Evolutionary conservation across 2,113 vertebrate species (phyloP).

Genomic region (Alouatta palliata): DNA sequence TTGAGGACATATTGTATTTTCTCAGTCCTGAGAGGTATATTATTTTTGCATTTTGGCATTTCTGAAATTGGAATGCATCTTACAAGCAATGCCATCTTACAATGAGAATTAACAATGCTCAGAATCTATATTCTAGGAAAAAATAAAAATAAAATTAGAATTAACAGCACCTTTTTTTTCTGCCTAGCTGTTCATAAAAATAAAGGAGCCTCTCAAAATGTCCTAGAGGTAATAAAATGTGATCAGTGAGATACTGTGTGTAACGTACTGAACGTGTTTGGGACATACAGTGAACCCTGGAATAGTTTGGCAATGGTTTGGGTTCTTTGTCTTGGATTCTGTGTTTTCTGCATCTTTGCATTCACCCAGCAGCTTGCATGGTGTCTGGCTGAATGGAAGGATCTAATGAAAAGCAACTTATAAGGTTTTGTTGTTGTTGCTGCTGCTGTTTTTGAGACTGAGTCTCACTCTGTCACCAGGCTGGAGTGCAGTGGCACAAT

Average conservation of each 20-base stretch:
- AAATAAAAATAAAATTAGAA: neutral
- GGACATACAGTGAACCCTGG: neutral
- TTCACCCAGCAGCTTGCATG: neutral
- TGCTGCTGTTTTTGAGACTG: too few relatives aligned
- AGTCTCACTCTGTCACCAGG: too few relatives aligned
- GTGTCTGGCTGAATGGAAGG: neutral
- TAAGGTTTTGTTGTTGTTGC: too few relatives aligned
- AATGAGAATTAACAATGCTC: neutral
- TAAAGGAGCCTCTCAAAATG: neutral
- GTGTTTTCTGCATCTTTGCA: accelerated
- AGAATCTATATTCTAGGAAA: too few relatives aligned
- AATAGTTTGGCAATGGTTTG: neutral
- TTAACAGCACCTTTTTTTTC: neutral
- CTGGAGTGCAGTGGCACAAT: too few relatives aligned
- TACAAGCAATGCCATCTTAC: neutral
- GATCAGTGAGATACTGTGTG: neutral
- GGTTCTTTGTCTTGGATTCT: neutral
- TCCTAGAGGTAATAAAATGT: neutral
- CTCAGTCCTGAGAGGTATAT: neutral
- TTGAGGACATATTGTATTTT: neutral
- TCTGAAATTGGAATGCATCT: neutral
- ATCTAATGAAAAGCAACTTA: neutral
- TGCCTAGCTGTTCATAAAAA: neutral
- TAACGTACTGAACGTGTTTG: accelerated
- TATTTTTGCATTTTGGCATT: neutral